A percentile compares a stretch with the other conserved stretches of the same genome.
Evolutionary conservation across 2,888 invertebrate genomes (phyloP).

Genomic region (Chymomyza procnemis): DNA sequence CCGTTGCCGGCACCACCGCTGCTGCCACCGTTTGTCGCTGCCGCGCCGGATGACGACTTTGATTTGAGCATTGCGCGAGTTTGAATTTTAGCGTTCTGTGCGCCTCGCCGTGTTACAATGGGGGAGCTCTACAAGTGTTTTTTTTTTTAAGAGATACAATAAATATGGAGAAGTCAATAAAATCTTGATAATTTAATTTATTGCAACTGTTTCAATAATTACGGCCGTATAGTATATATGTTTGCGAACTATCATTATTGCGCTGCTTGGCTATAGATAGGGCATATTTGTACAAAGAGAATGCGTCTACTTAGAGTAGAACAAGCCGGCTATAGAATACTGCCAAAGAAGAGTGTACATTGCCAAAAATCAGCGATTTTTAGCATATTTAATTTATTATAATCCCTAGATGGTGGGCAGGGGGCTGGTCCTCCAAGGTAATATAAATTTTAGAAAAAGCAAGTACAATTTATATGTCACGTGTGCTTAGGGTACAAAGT

Average conservation of each 20-base stretch:
- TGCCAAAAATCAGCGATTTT: too few relatives aligned
- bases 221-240: neutral
- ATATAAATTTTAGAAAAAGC: too few relatives aligned
- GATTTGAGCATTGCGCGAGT: slow-evolving; percentile 82
- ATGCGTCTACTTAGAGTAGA: too few relatives aligned
- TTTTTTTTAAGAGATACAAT: neutral
- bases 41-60: slow-evolving; percentile 22
- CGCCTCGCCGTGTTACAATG: slow-evolving; percentile 82
- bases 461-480: too few relatives aligned
- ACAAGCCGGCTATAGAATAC: too few relatives aligned
- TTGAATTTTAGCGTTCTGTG: slow-evolving; percentile 83
- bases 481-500: too few relatives aligned
- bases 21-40: slow-evolving; percentile 20
- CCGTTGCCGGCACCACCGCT: too few relatives aligned
- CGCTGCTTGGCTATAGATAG: neutral
- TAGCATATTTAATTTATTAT: too few relatives aligned
- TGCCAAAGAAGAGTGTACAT: too few relatives aligned
- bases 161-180: neutral
- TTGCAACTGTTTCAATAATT: neutral
- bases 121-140: slow-evolving; percentile 72
- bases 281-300: too few relatives aligned
- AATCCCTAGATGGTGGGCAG: too few relatives aligned
- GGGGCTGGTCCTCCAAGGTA: too few relatives aligned
- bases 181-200: neutral
- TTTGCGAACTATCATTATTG: neutral